Base-by-base conservation (phyloP, 2,113 vertebrate genomes). In the human (Homo sapiens) region DNA sequence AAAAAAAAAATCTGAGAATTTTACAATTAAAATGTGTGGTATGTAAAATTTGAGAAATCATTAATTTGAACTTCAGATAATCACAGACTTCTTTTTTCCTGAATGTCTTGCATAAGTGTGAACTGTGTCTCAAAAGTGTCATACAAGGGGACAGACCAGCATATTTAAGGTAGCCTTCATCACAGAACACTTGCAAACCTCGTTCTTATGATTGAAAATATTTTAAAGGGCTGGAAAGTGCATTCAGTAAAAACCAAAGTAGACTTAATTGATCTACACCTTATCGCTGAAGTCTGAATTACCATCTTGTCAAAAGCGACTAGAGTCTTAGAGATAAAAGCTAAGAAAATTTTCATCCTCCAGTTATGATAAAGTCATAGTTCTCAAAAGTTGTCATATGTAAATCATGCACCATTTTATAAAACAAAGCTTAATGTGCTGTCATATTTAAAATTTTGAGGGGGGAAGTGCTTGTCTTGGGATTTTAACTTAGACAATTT, bases 401-500 rank as follows among this genome's bases (percentile, higher is more conserved):
- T 86, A 96, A 96, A 95, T 92, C 66, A 94, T 43, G 64, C 78
- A 32, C 32, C 88, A 89, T 80, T 81, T 66, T 75, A 87, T 75
- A 92, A 92, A 94, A 68, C 73, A 93, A 96, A 95, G 50, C 43
- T 73, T 52, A 73, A 94, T 90, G 48, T 22, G n/a, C 73, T 90
- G 91, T 95, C 80, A 88, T 45, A 50, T 43, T 94, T 55, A 61
- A 94, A 87, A 55, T 52, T 43, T 52, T 20, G 18, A 18, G 52
- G 18, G 30, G 27, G 4, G 10, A 25, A 73, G 32, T 32, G 61
- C 73, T 59, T 92, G 23, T 72, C 80, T 87, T 52, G 32, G 4
- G 76, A 40, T 87, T 75, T 95, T 92, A 88, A 88, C 76, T 88
- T 66, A 95, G 78, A 78, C n/a, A 93, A 93, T 1, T 96, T 96